Evolutionary conservation across 2,888 invertebrate species (phyloP).

Genomic region (Isoperla grammatica): DNA sequence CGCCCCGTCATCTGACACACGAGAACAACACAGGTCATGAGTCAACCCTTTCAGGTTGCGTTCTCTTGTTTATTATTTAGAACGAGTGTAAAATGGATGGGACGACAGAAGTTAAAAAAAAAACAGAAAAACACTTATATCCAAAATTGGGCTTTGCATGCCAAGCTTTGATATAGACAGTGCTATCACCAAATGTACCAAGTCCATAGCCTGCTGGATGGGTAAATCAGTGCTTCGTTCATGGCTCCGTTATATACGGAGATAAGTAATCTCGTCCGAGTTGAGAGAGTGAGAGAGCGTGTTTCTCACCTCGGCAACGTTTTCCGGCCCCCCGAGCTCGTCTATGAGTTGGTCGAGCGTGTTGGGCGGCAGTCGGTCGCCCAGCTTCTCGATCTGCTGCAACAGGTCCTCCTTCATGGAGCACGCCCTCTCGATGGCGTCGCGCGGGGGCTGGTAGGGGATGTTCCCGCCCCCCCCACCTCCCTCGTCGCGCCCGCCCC

Average conservation of each 20-base stretch:
- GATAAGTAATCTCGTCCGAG: too few species aligned
- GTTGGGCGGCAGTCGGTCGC: conserved; percentile 87
- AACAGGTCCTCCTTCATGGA: conserved; percentile 90
- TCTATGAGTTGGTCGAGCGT: conserved; percentile 98
- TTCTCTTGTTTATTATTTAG: too few species aligned
- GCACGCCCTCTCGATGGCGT: conserved; percentile 83
- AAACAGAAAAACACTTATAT: neutral
- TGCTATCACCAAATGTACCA: too few species aligned
- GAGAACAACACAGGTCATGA: too few species aligned
- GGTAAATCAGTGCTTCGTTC: too few species aligned
- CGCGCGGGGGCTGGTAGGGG: conserved; percentile 59
- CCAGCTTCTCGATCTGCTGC: conserved; percentile 76
- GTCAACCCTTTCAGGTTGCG: too few species aligned
- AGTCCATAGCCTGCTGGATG: too few species aligned
- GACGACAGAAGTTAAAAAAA: neutral
- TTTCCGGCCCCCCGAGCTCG: conserved; percentile 94
- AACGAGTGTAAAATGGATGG: too few species aligned
- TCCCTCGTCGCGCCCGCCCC: conserved; percentile 24
- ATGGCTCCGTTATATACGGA: too few species aligned
- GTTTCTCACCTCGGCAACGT: conserved; percentile 89
- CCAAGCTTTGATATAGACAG: too few species aligned
- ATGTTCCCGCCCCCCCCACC: conserved; percentile 7
- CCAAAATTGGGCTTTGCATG: too few species aligned
- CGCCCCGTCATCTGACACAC: conserved; percentile 97
- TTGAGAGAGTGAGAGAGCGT: too few species aligned